Evolutionary conservation across 1,140 invertebrate genomes (phyloP), one percentile per base, ranked within the genome.

Genomic region (Probaryconus sp.): DNA sequence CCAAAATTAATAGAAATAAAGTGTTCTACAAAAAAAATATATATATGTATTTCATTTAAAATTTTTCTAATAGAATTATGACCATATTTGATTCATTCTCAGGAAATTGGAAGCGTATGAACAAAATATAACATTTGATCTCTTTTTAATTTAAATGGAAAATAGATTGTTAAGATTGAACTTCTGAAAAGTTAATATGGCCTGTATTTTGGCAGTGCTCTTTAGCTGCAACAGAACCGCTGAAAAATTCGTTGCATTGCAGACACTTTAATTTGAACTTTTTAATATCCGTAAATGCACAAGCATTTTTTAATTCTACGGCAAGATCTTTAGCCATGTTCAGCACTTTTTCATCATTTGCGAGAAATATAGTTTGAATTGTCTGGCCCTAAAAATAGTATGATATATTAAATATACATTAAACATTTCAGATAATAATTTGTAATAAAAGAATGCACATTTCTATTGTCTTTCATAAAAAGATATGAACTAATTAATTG

Each of bases 141-240:
- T 37, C 4, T 33, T 9, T 14, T 26, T 11, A 31, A 20, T 5
- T 20, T 14, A 31, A 31, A 14, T 3, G 13, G 28, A 1, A 11
- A 18, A 35, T n/a, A n/a, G n/a, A n/a, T n/a, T 30, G 26, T 48
- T 60, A 60, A 60, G 28, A 42, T 1, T 67, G 1, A 38, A 92
- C 89, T 90, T 98, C 96, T n/a, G 94, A 94, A 86, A 98, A 98
- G 75, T 92, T 93, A 26, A 90, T 91, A 85, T 98, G 97, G 17
- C 92, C 93, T 0, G 96, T 97, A 37, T 90, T 87, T 85, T 93
- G 92, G 6, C 96, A 96, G 88, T 98, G 96, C 38, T 91, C 87
- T 73, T 94, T 92, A 0, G 96, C 96, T 80, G 95, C 92, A 1
- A 84, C 86, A 80, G 96, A 92, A 6, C 96, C 96, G 47, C 89